These are phyloP conservation scores for Serranus cabrilla DNA, from an alignment of 2,797 vertebrate species.

Conservation along the genomic window DNA sequence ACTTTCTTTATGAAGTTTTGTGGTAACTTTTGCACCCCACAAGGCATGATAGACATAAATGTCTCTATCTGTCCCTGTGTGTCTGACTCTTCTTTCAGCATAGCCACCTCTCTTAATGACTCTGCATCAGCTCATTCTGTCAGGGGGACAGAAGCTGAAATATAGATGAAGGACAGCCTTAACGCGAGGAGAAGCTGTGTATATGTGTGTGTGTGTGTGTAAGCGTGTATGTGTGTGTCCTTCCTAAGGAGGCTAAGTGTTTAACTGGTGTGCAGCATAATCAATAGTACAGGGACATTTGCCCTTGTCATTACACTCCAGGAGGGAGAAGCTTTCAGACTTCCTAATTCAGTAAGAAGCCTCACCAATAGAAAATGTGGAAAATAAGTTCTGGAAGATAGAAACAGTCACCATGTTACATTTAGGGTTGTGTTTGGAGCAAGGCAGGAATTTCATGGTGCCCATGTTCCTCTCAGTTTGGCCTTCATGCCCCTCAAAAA, in stretches of 20 bases:
- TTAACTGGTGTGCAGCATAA: conserved; percentile 38
- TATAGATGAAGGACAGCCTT: conserved; percentile 32
- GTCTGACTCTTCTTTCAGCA: conserved; percentile 9
- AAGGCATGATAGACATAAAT: not conserved
- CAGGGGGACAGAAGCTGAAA: conserved; percentile 33
- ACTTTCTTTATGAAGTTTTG: conserved; percentile 8
- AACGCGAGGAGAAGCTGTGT: not conserved
- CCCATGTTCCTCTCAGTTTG: no score
- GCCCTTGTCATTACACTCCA: conserved; percentile 19
- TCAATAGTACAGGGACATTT: conserved; percentile 48
- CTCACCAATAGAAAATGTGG: not conserved
- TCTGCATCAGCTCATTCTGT: conserved; percentile 27
- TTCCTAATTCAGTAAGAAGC: conserved; percentile 9
- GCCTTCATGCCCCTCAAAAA: no score
- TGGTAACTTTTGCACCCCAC: not conserved
- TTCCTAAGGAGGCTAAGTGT: conserved; percentile 23
- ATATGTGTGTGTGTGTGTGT: conserved; percentile 10
- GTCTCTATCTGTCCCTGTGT: not conserved
- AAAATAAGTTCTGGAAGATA: not conserved
- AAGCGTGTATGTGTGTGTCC: conserved; percentile 4
- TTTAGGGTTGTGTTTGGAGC: not conserved
- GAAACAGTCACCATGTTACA: not conserved
- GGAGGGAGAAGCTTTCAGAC: conserved; percentile 19
- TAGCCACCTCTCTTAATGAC: conserved; percentile 14
- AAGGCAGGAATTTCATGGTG: no score